phyloP scores from a whole-genome alignment of 1,140 invertebrate species.

The Pemphigus obesinymphae region DNA sequence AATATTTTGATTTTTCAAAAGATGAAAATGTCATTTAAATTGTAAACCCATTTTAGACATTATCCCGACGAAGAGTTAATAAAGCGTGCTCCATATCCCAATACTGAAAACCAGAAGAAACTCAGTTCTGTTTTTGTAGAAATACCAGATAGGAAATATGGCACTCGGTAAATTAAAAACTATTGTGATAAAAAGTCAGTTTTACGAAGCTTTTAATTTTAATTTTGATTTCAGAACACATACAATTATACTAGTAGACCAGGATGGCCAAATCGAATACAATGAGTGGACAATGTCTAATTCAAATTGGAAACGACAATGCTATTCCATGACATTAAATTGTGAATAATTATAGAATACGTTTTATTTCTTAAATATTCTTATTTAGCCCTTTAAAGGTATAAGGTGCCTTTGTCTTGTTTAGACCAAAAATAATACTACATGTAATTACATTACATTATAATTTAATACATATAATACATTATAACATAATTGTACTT shows the following conservation, averaged over 20 bases:
- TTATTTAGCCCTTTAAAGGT: too few species aligned
- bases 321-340: neutral
- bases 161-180: slow-evolving; percentile 12
- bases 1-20: neutral
- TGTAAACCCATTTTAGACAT: neutral
- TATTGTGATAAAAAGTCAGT: neutral
- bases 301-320: neutral
- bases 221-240: slow-evolving; percentile 26
- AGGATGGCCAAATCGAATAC: slow-evolving; percentile 29
- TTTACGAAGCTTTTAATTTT: neutral
- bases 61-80: neutral
- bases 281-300: slow-evolving; percentile 12
- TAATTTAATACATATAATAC: too few species aligned
- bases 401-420: too few species aligned
- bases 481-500: too few species aligned
- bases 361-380: too few species aligned
- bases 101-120: neutral
- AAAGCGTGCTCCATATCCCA: neutral
- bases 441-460: too few species aligned
- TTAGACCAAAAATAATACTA: too few species aligned
- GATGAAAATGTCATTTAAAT: neutral
- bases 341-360: neutral
- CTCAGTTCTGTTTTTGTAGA: slow-evolving; percentile 28
- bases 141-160: neutral
- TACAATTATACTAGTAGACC: slow-evolving; percentile 18